phyloP scores from a whole-genome alignment of 2,113 vertebrate genomes.

The Noctilio leporinus region DNA sequence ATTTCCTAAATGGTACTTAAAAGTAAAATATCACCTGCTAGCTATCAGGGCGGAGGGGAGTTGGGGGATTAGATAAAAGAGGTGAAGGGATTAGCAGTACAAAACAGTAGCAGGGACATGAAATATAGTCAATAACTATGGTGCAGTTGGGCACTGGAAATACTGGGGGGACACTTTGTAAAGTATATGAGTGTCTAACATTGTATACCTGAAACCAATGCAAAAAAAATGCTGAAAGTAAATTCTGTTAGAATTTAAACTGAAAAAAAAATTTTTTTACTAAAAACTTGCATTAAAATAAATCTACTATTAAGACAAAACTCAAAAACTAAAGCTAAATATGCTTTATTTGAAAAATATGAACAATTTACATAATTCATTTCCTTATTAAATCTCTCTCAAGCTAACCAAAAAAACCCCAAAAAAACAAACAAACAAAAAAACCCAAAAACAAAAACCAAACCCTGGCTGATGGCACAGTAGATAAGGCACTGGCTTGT shows the following conservation, averaged over 20 bases:
- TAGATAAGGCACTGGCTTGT: too few species aligned
- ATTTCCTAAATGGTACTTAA: not conserved
- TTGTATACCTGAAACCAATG: not conserved
- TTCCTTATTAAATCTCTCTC: not conserved
- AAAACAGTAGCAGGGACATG: not conserved
- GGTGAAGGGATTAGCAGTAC: not conserved
- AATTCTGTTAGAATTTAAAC: too few species aligned
- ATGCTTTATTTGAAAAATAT: not conserved
- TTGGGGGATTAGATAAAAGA: not conserved
- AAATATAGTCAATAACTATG: not conserved
- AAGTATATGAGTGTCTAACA: not conserved
- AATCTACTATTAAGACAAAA: not conserved
- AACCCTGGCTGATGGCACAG: too few species aligned
- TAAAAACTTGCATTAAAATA: not conserved
- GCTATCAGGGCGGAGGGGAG: not conserved
- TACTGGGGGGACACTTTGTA: not conserved
- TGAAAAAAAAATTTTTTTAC: not conserved
- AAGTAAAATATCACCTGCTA: not conserved
- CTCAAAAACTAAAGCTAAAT: not conserved
- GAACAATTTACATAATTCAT: not conserved
- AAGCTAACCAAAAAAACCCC: not conserved
- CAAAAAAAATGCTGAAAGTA: not conserved
- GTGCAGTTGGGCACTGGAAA: not conserved
- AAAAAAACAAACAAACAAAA: not conserved
- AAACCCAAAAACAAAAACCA: not conserved